Base-by-base conservation (phyloP, 2,797 vertebrate genomes). In the Karalla daura region DNA sequence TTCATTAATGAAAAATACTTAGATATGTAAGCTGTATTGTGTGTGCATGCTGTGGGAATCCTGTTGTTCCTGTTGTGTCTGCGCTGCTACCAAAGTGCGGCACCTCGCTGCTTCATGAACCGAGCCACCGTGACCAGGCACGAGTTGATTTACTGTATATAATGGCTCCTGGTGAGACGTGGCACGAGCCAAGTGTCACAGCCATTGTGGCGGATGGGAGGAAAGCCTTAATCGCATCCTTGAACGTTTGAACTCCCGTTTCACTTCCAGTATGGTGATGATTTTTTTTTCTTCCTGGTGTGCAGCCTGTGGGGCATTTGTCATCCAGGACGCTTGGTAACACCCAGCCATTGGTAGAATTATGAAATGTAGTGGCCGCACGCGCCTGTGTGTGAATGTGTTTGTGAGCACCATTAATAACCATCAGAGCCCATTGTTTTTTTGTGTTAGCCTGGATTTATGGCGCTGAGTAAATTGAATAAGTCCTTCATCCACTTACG, bases 241-340 rank as follows among this genome's bases (percentile, higher is more conserved):
- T 89, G 85, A 90, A 87, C 75, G 66, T 89, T 91, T 90, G 78
- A 90, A 88, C 88, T 60, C 46, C 43, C 37, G 53, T 46, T 84
- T 78, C 69, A 39, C 67, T 66, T 80, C 64, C 61, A 63, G 74
- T 59, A 63, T 65, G 64, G 45, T 80, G 74, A 68, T 81, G 71
- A 60, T 78, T 81, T 70, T 82, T 79, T n/a, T n/a, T n/a, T n/a
- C n/a, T n/a, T n/a, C n/a, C 74, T 63, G 64, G 53, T 62, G 70
- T 61, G 70, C 67, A 63, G 78, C 85, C 75, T 61, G 2, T 10
- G 15, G n/a, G 46, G 35, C 60, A 81, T 86, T 78, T 73, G 78
- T 85, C 72, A 77, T 46, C 23, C 44, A 45, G 30, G n/a, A 44
- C 27, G 54, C 44, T 46, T 6, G 1, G 39, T 40, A 68, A 68